Evolutionary conservation across 2,113 vertebrate species (phyloP), one percentile per base, ranked within the genome.

Genomic region (Nerophis ophidion): DNA sequence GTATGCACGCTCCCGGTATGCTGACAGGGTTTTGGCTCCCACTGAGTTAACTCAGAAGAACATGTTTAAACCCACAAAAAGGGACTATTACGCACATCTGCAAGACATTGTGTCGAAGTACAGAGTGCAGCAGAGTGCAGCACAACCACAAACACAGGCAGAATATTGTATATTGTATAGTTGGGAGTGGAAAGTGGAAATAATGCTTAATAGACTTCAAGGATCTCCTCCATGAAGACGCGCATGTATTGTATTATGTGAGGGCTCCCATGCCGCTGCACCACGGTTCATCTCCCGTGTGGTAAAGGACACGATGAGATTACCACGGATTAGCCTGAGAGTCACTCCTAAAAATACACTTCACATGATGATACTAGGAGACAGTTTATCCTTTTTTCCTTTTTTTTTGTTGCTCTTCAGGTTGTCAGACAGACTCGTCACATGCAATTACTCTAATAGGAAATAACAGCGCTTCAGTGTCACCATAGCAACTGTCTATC

Each of bases 61-160:
- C 71, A 79, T 71, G 78, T 79, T 81, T 80, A 66, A 78, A 78
- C 53, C 57, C 34, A 63, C 67, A 79, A 67, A 80, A 68, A 74
- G 72, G 73, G 36, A 81, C 66, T 74, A 77, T 79, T 80, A 70
- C 72, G 69, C 71, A 77, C 86, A 88, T 86, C 83, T 88, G 83
- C 66, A 72, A 76, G 65, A 57, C 79, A 81, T 87, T 86, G 82
- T 42, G 61, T 67, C 65, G 81, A 84, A 86, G 85, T 66, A 74
- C 80, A 75, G 2, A 63, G 65, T 60, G 69, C 68, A 58, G 66
- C 58, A 66, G 35, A 65, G 60, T 40, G n/a, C 36, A 54, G 65
- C 67, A 61, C 40, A 74, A 44, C 57, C 44, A 77, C 34, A 73
- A 60, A 33, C 35, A 26, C 33, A 33, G n/a, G 71, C 58, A 34